These are phyloP conservation scores for Prinia subflava DNA, from an alignment of 2,113 vertebrate species.

Conservation along the genomic window DNA sequence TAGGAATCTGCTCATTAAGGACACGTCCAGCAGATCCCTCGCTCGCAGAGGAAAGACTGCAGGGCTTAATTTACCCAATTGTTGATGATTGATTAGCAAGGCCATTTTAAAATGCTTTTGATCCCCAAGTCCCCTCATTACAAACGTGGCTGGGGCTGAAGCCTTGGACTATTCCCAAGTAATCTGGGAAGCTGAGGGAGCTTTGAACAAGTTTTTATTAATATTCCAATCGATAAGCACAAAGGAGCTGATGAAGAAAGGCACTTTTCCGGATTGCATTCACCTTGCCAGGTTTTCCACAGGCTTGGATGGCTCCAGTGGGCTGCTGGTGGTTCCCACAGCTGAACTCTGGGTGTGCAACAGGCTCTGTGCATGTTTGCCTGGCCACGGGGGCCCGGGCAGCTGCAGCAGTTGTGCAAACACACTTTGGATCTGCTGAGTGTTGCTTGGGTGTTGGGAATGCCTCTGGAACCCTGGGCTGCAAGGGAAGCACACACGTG, in stretches of 20 bases:
- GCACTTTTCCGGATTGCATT: not conserved
- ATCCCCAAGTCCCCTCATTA: not conserved
- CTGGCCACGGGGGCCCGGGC: not conserved
- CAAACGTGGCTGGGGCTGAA: not conserved
- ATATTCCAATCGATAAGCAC: not conserved
- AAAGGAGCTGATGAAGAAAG: not conserved
- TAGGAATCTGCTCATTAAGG: slow-evolving; percentile 64
- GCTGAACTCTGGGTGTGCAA: not conserved
- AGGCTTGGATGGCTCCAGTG: not conserved
- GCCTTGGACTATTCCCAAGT: not conserved
- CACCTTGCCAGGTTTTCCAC: not conserved
- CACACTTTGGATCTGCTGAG: accelerated
- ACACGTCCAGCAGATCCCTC: not conserved
- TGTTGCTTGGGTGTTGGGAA: not conserved
- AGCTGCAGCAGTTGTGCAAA: not conserved
- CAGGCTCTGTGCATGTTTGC: not conserved
- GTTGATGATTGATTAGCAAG: slow-evolving; percentile 52
- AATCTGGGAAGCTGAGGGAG: not conserved
- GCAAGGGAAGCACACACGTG: accelerated
- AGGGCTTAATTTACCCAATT: slow-evolving; percentile 50
- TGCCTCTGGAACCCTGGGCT: not conserved
- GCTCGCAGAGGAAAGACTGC: not conserved
- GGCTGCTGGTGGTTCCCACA: not conserved
- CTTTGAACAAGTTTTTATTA: slow-evolving; percentile 35
- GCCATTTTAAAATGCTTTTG: slow-evolving; percentile 49